Percentiles rank a stretch among this genome's conserved stretches.
These are phyloP conservation scores for Mylabris phalerata DNA, from an alignment of 1,140 invertebrate species.

Conservation along the genomic window DNA sequence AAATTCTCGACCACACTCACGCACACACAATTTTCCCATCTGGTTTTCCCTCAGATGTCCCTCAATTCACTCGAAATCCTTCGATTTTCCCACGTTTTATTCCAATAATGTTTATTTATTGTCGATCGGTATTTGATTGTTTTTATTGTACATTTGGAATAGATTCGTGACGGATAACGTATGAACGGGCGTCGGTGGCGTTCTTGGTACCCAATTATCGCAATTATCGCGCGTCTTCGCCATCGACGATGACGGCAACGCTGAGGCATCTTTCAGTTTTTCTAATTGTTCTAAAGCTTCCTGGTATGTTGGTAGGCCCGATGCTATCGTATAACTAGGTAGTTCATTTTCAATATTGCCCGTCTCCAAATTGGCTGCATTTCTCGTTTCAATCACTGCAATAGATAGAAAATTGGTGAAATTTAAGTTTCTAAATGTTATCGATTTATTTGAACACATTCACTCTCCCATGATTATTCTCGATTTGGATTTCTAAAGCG, in stretches of 20 bases:
- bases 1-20: no score
- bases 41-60: no score
- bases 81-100: no score
- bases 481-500: no score
- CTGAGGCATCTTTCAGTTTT: constrained; percentile 27
- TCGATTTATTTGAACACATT: no score
- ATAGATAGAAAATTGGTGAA: constrained; percentile 18
- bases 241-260: not conserved
- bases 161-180: constrained; percentile 36
- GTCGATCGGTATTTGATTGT: not conserved
- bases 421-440: no score
- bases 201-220: constrained; percentile 20
- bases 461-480: no score
- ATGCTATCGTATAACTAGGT: constrained; percentile 56
- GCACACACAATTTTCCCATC: no score
- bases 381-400: constrained; percentile 36
- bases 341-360: constrained; percentile 44
- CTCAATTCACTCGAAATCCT: no score
- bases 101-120: no score
- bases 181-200: constrained; percentile 27
- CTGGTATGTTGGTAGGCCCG: constrained; percentile 55
- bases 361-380: constrained; percentile 29
- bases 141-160: constrained; percentile 30
- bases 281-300: constrained; percentile 52
- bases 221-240: not conserved